phyloP scores from a whole-genome alignment of 2,113 vertebrate species.

The Chaetodon trifascialis region DNA sequence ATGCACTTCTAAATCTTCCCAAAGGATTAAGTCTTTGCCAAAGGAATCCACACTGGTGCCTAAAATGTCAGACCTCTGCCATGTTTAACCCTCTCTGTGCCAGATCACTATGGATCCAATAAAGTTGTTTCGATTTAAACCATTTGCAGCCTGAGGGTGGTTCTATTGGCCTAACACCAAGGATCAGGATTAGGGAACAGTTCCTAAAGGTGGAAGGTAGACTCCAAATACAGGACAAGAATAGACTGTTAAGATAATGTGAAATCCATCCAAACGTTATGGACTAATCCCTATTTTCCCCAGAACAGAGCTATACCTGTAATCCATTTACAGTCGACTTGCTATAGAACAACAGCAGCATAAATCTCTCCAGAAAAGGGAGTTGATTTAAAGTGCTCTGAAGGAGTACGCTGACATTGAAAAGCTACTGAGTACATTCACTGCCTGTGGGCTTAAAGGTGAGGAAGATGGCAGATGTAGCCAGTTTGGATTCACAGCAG shows the following conservation, averaged over 20 bases:
- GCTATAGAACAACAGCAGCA: constrained; percentile 1
- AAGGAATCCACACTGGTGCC: constrained; percentile 78
- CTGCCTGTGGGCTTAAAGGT: neutral
- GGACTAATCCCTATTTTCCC: constrained; percentile 26
- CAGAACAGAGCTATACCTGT: constrained; percentile 15
- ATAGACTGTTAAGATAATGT: neutral
- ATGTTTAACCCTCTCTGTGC: constrained; percentile 74
- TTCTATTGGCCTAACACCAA: constrained; percentile 65
- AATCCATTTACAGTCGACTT: constrained; percentile 16
- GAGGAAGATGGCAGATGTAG: constrained; percentile 13
- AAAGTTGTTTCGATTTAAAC: constrained; percentile 77
- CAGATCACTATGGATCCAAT: constrained; percentile 78
- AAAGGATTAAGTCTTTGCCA: constrained; percentile 70
- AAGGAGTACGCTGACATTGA: neutral
- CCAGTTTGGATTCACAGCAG: constrained; percentile 35
- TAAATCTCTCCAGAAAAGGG: constrained; percentile 18
- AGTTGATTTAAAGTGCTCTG: constrained; percentile 32
- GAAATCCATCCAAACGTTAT: neutral
- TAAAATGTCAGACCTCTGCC: constrained; percentile 74
- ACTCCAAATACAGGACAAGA: constrained; percentile 1
- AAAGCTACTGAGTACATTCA: neutral
- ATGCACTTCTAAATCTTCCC: constrained; percentile 66
- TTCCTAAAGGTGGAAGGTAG: constrained; percentile 8
- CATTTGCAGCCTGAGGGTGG: constrained; percentile 72
- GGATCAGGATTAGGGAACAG: constrained; percentile 4